phyloP scores from a whole-genome alignment of 2,888 invertebrate species.

The Eubasilissa splendida region DNA sequence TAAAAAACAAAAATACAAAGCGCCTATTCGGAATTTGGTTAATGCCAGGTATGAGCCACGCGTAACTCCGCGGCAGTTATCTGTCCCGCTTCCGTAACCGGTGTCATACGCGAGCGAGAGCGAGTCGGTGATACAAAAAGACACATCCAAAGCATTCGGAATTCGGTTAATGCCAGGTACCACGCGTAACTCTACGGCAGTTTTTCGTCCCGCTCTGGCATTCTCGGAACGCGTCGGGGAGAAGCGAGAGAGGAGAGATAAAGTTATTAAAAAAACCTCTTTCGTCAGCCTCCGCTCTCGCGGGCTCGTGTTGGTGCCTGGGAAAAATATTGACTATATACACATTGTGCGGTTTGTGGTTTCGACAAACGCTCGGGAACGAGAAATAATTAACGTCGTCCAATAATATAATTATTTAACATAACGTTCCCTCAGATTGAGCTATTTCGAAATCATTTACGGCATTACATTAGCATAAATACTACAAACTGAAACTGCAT shows the following conservation, averaged over 20 bases:
- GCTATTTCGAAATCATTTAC: no score
- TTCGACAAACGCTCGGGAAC: constrained; percentile 22
- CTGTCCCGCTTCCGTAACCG: constrained; percentile 46
- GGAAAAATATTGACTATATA: constrained; percentile 51
- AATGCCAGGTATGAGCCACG: constrained; percentile 57
- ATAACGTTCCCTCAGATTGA: neutral
- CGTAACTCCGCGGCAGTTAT: constrained; percentile 58
- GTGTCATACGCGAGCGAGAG: constrained; percentile 11
- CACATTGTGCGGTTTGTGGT: constrained; percentile 44
- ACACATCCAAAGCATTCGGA: constrained; percentile 52
- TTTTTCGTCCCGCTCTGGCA: constrained; percentile 49
- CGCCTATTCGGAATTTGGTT: constrained; percentile 59
- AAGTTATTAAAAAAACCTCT: constrained; percentile 57
- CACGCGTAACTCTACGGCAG: constrained; percentile 56
- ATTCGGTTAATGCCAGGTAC: constrained; percentile 58
- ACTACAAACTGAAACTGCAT: no score
- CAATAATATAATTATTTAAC: neutral
- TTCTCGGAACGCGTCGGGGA: neutral
- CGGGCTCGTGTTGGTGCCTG: constrained; percentile 47
- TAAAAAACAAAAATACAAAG: constrained; percentile 43
- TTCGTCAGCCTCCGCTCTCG: constrained; percentile 48
- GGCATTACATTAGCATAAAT: no score
- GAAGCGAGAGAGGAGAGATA: constrained; percentile 52
- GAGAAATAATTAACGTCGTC: constrained; percentile 24
- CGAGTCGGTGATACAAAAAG: constrained; percentile 34